These are phyloP conservation scores for Reinhardtius hippoglossoides DNA, from an alignment of 2,113 vertebrate species.

Conservation along the genomic window DNA sequence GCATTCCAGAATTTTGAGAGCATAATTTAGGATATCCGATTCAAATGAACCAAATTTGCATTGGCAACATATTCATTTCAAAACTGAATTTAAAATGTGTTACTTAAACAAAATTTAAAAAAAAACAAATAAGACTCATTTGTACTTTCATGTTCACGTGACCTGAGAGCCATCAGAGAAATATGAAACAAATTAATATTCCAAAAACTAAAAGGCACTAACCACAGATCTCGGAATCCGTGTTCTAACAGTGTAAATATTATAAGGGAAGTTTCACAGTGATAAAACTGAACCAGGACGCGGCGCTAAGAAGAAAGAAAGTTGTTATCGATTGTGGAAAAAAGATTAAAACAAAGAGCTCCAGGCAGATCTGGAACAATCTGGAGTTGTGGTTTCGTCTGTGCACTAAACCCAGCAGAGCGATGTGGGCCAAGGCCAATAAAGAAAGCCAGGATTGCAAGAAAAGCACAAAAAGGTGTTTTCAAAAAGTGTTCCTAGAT, in stretches of 20 bases:
- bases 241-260: no score
- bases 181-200: neutral
- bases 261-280: no score
- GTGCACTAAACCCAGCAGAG: neutral
- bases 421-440: neutral
- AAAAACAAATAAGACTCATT: no score
- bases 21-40: neutral
- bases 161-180: neutral
- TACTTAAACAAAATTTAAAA: neutral
- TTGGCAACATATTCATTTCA: no score
- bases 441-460: neutral
- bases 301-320: no score
- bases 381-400: neutral
- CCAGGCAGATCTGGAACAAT: neutral
- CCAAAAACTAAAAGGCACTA: no score
- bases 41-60: no score
- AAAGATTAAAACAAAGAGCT: neutral
- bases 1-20: neutral
- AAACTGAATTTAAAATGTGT: neutral
- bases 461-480: neutral
- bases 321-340: no score
- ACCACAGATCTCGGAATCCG: no score
- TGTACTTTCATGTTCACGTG: neutral
- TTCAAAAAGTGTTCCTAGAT: neutral
- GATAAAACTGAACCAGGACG: no score